Evolutionary conservation across 2,797 vertebrate genomes (phyloP), one percentile per base, ranked within the genome.

Genomic region (Eulemur coronatus): DNA sequence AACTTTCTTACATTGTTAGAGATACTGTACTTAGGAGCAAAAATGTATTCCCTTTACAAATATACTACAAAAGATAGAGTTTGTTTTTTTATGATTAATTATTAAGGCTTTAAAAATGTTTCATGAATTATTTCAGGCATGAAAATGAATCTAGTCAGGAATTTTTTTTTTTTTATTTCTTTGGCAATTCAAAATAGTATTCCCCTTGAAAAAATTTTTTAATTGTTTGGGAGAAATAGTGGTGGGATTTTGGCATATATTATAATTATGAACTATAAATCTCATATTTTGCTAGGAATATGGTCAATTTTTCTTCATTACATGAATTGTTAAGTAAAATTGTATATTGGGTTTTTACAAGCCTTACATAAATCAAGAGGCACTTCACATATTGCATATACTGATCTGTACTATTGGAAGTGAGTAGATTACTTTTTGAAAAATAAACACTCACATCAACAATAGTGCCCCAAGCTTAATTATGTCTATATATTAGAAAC

Each of bases 161-260:
- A 91, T 96, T 98, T 91, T 97, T 78, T 97, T 78, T 4, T 48
- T 3, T 46, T 26, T 48, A 85, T 97, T 97, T 97, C 72, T 96
- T 97, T 95, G 85, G 24, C 24, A 95, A 14, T 91, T 93, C 84
- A 94, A 93, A 48, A 94, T 97, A 97, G 89, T 98, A 98, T 98
- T 98, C 86, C 79, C 97, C 82, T 97, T 95, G 93, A 98, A 97
- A 97, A 97, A 96, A 94, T 97, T 95, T 97, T 98, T 97, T 98
- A 98, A 98, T 98, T 98, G 97, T 96, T 97, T 95, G 94, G 93
- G 89, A 97, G 95, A 94, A 98, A 97, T 92, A 97, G 95, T 30
- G 97, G 91, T 96, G 92, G 84, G 73, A 94, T 98, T 98, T 98
- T 97, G 96, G 91, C 61, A 97, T 97, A 87, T 97, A 98, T 98